Percentiles rank a stretch among this genome's conserved stretches.
These are phyloP conservation scores for Drosophila kikkawai DNA, from an alignment of 1,140 invertebrate genomes.

Conservation along the genomic window DNA sequence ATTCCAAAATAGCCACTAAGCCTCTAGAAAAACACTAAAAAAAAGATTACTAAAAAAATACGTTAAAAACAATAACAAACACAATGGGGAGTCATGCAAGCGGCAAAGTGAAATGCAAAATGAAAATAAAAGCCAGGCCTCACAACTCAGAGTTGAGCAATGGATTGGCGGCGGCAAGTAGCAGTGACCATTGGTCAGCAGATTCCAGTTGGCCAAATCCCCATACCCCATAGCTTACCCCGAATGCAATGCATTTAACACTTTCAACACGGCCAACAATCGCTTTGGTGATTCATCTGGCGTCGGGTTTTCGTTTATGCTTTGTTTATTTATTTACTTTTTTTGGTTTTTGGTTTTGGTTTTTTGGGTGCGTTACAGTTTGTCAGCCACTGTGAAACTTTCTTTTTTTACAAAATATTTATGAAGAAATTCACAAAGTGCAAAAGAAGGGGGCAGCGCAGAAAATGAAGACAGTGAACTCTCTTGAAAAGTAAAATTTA, in stretches of 20 bases:
- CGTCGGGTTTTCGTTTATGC: constrained; percentile 37
- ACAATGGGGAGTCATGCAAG: constrained; percentile 53
- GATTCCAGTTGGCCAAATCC: constrained; percentile 54
- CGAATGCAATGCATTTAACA: constrained; percentile 77
- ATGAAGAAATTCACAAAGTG: constrained; percentile 65
- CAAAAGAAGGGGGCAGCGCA: constrained; percentile 23
- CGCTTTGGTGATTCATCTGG: constrained; percentile 64
- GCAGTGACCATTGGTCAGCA: constrained; percentile 60
- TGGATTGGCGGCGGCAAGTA: constrained; percentile 26
- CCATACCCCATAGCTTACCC: constrained; percentile 11
- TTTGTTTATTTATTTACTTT: constrained; percentile 39
- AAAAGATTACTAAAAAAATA: neutral
- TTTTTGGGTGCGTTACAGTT: constrained; percentile 75
- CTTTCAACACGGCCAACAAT: constrained; percentile 65
- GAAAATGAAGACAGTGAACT: neutral
- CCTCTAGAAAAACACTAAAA: constrained; percentile 10
- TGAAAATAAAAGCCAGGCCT: constrained; percentile 50
- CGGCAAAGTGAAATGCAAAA: constrained; percentile 76
- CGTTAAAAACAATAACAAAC: constrained; percentile 13
- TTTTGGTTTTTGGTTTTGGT: constrained; percentile 12
- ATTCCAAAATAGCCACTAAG: constrained; percentile 29
- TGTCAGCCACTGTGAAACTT: constrained; percentile 73
- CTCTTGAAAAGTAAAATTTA: neutral
- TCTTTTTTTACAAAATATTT: constrained; percentile 77
- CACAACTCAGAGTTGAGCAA: constrained; percentile 55